phyloP scores from a whole-genome alignment of 2,797 vertebrate species.

The Thripadectes ignobilis region DNA sequence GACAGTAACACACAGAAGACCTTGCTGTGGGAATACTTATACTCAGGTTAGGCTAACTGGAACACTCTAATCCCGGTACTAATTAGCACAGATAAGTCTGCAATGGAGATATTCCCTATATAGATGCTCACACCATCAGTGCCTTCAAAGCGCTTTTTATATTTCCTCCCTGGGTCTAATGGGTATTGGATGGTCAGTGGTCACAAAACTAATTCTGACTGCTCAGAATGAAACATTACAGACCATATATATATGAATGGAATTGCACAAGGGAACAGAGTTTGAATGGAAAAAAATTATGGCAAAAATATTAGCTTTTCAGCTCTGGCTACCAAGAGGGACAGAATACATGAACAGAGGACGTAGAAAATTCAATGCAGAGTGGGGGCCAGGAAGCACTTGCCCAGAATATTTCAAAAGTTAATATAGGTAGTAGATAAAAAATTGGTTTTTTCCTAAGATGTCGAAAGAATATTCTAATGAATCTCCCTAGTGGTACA shows the following conservation, averaged over 20 bases:
- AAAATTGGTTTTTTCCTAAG: not conserved
- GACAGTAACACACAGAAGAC: not conserved
- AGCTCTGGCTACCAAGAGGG: not conserved
- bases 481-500: not conserved
- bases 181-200: not conserved
- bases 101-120: not conserved
- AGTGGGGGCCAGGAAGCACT: not conserved
- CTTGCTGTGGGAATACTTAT: slow-evolving; percentile 2
- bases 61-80: not conserved
- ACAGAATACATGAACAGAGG: not conserved
- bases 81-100: slow-evolving; percentile 22
- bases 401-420: not conserved
- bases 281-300: not conserved
- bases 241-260: not conserved
- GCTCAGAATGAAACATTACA: not conserved
- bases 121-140: not conserved
- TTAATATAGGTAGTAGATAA: not conserved
- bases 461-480: not conserved
- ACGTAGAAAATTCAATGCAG: not conserved
- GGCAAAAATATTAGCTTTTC: not conserved
- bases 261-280: not conserved
- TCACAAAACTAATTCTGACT: slow-evolving; percentile 2
- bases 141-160: not conserved
- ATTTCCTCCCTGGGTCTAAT: not conserved
- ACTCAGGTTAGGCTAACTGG: not conserved